Percentiles rank a stretch among this genome's conserved stretches.
phyloP scores from a whole-genome alignment of 2,888 invertebrate genomes.

The Thymelicus sylvestris region DNA sequence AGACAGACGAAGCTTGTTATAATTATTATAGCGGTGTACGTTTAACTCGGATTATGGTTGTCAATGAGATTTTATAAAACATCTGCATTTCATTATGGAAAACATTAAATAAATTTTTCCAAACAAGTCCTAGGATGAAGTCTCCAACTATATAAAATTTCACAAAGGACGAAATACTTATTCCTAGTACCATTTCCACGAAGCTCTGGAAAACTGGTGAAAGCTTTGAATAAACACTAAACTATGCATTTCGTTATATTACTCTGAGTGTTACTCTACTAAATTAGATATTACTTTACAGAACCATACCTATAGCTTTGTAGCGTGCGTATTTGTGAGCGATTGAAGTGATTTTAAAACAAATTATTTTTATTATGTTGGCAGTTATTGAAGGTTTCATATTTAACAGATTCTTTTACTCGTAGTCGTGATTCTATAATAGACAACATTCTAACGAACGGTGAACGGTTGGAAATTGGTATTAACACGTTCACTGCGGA shows the following conservation, averaged over 20 bases:
- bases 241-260: conserved; percentile 16
- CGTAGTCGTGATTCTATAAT: too few species aligned
- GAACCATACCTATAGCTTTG: neutral
- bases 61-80: neutral
- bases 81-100: neutral
- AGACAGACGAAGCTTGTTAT: too few species aligned
- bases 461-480: too few species aligned
- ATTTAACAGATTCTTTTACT: too few species aligned
- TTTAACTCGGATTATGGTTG: too few species aligned
- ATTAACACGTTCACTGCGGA: too few species aligned
- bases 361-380: too few species aligned
- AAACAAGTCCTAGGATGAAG: neutral
- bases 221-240: conserved; percentile 26
- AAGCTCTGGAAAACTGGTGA: conserved; percentile 12
- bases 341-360: too few species aligned
- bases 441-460: too few species aligned
- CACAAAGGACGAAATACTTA: conserved; percentile 19
- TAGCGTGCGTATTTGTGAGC: too few species aligned
- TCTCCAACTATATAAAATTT: neutral
- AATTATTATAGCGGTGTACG: too few species aligned
- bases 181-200: conserved; percentile 5
- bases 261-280: conserved; percentile 19
- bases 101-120: neutral
- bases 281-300: conserved; percentile 22
- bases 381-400: too few species aligned